These are phyloP conservation scores for Drosophila histrio DNA, from an alignment of 2,888 invertebrate species.

Conservation along the genomic window DNA sequence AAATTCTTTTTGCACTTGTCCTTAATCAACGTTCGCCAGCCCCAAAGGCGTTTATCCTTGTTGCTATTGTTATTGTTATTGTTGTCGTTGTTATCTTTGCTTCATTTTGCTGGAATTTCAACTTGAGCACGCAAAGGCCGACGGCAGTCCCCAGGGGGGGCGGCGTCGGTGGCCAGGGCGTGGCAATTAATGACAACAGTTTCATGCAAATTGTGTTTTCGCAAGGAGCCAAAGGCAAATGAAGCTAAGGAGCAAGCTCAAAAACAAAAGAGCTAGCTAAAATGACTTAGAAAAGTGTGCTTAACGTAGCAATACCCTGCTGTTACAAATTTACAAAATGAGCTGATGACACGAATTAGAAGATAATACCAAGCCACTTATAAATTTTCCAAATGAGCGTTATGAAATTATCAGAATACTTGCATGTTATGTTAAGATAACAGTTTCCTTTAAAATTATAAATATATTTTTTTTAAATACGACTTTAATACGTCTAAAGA, in stretches of 20 bases:
- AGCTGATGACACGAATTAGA: background rate
- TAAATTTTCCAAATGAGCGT: too few species aligned
- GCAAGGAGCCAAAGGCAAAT: slow-evolving; percentile 24
- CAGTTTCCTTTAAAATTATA: too few species aligned
- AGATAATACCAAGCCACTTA: background rate
- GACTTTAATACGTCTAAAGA: too few species aligned
- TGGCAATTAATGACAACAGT: slow-evolving; percentile 68
- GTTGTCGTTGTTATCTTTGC: slow-evolving; percentile 62
- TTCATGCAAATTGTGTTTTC: slow-evolving; percentile 47
- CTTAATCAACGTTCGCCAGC: slow-evolving; percentile 61
- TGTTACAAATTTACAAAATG: too few species aligned
- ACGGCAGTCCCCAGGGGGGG: background rate
- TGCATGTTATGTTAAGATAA: too few species aligned
- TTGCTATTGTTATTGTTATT: slow-evolving; percentile 16
- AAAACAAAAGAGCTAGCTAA: background rate
- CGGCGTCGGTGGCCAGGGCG: slow-evolving; percentile 30
- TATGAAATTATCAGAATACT: too few species aligned
- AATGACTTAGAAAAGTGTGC: background rate
- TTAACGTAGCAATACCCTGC: background rate
- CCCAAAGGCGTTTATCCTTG: slow-evolving; percentile 57
- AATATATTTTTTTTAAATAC: too few species aligned
- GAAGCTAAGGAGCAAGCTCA: slow-evolving; percentile 16
- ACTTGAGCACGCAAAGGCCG: slow-evolving; percentile 72
- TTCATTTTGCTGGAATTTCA: slow-evolving; percentile 72
- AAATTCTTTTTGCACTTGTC: slow-evolving; percentile 64